Base-by-base conservation (phyloP, 2,113 vertebrate species). In the Montifringilla adamsi region DNA sequence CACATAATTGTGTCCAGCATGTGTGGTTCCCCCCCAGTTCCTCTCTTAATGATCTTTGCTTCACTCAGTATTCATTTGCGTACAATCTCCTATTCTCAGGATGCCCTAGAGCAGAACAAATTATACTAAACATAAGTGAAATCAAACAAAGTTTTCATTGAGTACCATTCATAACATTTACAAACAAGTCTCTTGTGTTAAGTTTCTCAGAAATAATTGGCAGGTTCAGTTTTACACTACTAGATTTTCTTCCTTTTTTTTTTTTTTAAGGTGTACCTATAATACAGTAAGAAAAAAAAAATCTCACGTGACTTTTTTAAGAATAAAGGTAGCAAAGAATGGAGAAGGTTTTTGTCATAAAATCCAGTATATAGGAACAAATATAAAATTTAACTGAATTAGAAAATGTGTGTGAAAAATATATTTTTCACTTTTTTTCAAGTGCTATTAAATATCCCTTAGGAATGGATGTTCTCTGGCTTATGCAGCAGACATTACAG, bases 51-150 rank as follows among this genome's bases (percentile, higher is more conserved):
- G 96, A 97, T 96, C 95, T 96, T 93, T 97, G 93, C 90, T 96
- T 97, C 97, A 62, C 94, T 96, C 94, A 90, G 95, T 96, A 97
- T 95, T 97, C 95, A 97, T 96, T 97, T 96, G 96, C 50, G 58
- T 97, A 96, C 96, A 96, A 97, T 95, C 94, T 96, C 79, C 94
- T 91, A 96, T 97, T 97, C 93, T 96, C 90, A 75, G 89, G 90
- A 96, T 95, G 96, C 96, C 94, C 96, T 93, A 96, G 97, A 97
- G 96, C 95, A 97, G 96, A 97, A 97, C 95, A 97, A 97, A 97
- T 97, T 96, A 96, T 90, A 96, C 95, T 68, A 97, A 97, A 97
- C 95, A 95, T 95, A 92, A 97, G 91, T 62, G 89, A 97, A 97
- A 97, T 97, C 90, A 96, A 97, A 94, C 94, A 95, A 95, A 93